phyloP scores from a whole-genome alignment of 2,113 vertebrate genomes.

The Percopsis transmontana region DNA sequence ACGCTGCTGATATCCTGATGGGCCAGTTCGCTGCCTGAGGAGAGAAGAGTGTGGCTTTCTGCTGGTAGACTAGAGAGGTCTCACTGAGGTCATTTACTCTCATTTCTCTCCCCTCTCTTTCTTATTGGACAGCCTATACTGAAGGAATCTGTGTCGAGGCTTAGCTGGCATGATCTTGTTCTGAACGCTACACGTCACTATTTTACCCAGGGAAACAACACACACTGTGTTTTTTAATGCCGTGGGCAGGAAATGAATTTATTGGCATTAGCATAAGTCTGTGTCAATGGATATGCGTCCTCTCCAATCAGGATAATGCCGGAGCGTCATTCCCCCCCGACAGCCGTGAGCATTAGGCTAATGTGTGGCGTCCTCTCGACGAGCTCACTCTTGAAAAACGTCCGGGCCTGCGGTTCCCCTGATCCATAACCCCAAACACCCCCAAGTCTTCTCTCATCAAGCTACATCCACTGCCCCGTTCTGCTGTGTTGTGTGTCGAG shows the following conservation, averaged over 20 bases:
- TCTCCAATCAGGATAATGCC: slow-evolving; percentile 61
- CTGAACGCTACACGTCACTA: slow-evolving; percentile 37
- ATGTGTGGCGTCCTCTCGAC: slow-evolving; percentile 64
- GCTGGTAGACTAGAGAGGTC: slow-evolving; percentile 61
- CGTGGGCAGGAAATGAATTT: slow-evolving; percentile 43
- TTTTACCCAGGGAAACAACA: slow-evolving; percentile 59
- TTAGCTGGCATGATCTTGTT: slow-evolving; percentile 52
- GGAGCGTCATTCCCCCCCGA: slow-evolving; percentile 46
- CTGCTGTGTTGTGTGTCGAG: slow-evolving; percentile 46
- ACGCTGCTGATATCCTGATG: too few relatives aligned
- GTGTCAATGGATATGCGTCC: slow-evolving; percentile 53
- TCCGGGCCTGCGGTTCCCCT: slow-evolving; percentile 58
- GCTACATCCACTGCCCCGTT: slow-evolving; percentile 47
- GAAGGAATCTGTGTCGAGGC: too few relatives aligned
- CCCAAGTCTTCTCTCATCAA: slow-evolving; percentile 64
- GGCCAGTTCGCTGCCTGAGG: background rate
- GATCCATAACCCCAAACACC: slow-evolving; percentile 68
- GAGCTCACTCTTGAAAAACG: slow-evolving; percentile 58
- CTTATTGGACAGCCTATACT: background rate
- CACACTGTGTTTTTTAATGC: slow-evolving; percentile 56
- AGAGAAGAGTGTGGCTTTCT: slow-evolving; percentile 29
- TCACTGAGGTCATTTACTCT: background rate
- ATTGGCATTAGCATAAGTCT: slow-evolving; percentile 51
- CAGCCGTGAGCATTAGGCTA: slow-evolving; percentile 64
- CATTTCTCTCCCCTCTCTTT: background rate